These are phyloP conservation scores for Labia minor DNA, from an alignment of 2,888 invertebrate species.

Conservation along the genomic window DNA sequence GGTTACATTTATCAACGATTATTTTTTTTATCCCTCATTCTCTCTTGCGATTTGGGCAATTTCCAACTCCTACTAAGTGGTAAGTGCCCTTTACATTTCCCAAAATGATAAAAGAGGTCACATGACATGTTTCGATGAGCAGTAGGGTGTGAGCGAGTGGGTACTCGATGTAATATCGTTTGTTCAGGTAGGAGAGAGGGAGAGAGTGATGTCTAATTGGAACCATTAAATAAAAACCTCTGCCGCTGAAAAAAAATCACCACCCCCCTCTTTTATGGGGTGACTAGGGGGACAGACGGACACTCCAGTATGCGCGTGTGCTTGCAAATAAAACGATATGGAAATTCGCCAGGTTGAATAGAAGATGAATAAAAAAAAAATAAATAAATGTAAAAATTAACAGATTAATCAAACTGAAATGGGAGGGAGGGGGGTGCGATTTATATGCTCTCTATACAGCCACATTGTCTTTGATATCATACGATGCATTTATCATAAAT, in stretches of 20 bases:
- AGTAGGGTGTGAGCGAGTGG: background rate
- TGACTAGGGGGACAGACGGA: background rate
- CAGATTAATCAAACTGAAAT: conserved; percentile 4
- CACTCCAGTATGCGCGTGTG: conserved; percentile 7
- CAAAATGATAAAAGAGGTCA: conserved; percentile 8
- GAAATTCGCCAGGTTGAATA: conserved; percentile 8
- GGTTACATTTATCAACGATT: background rate
- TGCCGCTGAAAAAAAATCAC: background rate
- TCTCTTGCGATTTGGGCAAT: background rate
- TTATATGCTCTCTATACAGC: background rate
- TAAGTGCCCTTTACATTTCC: background rate
- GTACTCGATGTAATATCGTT: conserved; percentile 4
- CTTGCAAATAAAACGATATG: conserved; percentile 8
- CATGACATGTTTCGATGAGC: conserved; percentile 7
- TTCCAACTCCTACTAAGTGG: background rate
- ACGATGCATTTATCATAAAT: background rate
- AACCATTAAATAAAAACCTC: conserved; percentile 8
- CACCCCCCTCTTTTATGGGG: background rate
- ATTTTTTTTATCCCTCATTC: background rate
- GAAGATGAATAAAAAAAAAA: background rate
- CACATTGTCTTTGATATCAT: conserved; percentile 6
- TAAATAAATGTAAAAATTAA: background rate
- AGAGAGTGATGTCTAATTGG: conserved; percentile 8
- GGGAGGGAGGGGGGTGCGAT: background rate
- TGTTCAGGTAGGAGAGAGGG: background rate